phyloP scores from a whole-genome alignment of 2,888 invertebrate genomes.

The Drosophila pseudotakahashii region DNA sequence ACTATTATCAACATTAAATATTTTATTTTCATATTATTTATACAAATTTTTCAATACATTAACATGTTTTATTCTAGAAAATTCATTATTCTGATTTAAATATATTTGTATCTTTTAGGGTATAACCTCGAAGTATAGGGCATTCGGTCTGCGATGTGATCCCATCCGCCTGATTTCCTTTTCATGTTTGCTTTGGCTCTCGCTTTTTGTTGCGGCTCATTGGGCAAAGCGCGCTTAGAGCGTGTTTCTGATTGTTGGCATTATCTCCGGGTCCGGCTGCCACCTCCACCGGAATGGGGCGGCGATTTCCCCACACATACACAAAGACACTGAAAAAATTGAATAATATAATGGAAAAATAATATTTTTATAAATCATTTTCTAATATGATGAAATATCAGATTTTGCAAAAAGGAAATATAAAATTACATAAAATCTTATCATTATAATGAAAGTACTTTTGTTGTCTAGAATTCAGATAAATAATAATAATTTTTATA shows the following conservation, averaged over 20 bases:
- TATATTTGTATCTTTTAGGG: neutral
- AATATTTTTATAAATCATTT: no score
- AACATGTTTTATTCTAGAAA: no score
- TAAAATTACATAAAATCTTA: no score
- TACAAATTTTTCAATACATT: no score
- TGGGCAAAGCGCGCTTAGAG: slow-evolving; percentile 38
- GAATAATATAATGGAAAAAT: no score
- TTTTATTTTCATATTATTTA: no score
- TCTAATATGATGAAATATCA: no score
- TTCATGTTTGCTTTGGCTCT: slow-evolving; percentile 15
- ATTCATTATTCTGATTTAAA: neutral
- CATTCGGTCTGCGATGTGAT: neutral
- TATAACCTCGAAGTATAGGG: neutral
- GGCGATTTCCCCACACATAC: neutral
- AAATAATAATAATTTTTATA: no score
- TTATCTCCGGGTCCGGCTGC: slow-evolving; percentile 21
- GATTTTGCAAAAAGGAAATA: no score
- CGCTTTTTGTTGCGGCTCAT: slow-evolving; percentile 35
- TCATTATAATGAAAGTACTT: no score
- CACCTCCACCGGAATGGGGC: neutral
- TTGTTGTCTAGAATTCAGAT: no score
- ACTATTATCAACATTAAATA: neutral
- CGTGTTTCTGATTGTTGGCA: slow-evolving; percentile 40
- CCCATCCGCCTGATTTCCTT: neutral
- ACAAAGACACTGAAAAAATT: neutral